Evolutionary conservation across 2,797 vertebrate genomes (phyloP).

Genomic region (Liasis olivaceus): DNA sequence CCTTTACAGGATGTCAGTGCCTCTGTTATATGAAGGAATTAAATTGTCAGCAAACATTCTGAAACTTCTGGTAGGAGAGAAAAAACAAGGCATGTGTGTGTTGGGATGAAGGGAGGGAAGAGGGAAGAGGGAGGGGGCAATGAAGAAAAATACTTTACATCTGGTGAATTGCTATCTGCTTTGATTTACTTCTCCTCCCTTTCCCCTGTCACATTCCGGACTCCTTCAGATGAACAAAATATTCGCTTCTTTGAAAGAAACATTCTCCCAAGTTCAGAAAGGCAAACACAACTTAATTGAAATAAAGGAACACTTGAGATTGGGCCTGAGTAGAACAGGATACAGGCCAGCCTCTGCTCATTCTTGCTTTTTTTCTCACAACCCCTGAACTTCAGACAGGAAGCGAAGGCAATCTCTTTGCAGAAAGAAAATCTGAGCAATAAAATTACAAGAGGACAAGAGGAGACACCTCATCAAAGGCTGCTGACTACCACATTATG

Average conservation of each 20-base stretch:
- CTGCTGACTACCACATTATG: neutral
- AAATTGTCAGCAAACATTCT: conserved; percentile 77
- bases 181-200: conserved; percentile 85
- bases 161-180: conserved; percentile 81
- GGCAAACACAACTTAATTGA: conserved; percentile 77
- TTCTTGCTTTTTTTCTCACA: conserved; percentile 57
- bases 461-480: neutral
- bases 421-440: conserved; percentile 40
- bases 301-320: conserved; percentile 69
- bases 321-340: conserved; percentile 67
- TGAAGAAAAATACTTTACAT: conserved; percentile 82
- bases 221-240: conserved; percentile 80
- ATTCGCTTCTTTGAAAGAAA: conserved; percentile 76
- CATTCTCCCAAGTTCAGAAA: conserved; percentile 79
- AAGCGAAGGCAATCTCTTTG: conserved; percentile 32
- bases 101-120: conserved; percentile 28
- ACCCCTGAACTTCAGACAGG: conserved; percentile 46
- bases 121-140: neutral
- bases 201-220: conserved; percentile 83
- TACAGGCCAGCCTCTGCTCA: conserved; percentile 45
- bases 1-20: conserved; percentile 57
- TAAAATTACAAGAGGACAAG: conserved; percentile 5
- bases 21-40: conserved; percentile 70
- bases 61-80: conserved; percentile 74
- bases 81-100: conserved; percentile 23